These are phyloP conservation scores for Crocodylus rhombifer DNA, from an alignment of 2,797 vertebrate species.

Conservation along the genomic window DNA sequence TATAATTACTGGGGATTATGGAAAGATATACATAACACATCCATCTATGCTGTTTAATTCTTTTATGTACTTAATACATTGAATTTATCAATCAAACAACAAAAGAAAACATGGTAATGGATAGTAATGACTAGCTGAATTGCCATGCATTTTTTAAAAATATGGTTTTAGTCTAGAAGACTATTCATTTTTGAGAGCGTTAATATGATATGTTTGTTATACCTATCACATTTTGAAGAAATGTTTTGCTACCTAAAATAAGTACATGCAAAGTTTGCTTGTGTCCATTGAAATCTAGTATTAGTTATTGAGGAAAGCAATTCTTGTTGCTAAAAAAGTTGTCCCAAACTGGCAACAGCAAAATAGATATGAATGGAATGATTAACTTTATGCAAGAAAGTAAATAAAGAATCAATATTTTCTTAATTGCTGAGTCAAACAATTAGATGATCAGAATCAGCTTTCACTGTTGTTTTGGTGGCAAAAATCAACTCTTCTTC, in stretches of 20 bases:
- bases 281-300: background rate
- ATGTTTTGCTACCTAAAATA: background rate
- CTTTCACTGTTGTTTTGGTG: background rate
- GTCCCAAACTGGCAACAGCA: background rate
- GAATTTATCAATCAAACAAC: slow-evolving; percentile 38
- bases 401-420: background rate
- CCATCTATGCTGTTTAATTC: slow-evolving; percentile 39
- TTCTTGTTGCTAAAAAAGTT: background rate
- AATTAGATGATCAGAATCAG: background rate
- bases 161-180: background rate
- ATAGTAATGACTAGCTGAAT: slow-evolving; percentile 4
- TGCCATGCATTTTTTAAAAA: background rate
- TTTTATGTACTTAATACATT: slow-evolving; percentile 25
- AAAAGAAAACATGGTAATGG: slow-evolving; percentile 11
- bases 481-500: background rate
- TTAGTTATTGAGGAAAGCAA: background rate
- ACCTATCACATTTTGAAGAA: background rate
- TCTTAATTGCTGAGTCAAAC: background rate
- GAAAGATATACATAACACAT: slow-evolving; percentile 23
- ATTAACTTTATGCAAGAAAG: background rate
- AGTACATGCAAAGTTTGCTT: background rate
- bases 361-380: background rate
- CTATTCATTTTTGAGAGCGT: rapidly evolving
- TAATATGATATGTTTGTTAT: background rate
- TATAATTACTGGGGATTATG: slow-evolving; percentile 7